Base-by-base conservation (phyloP, 2,888 invertebrate genomes). In the Acanthopleura granulata region DNA sequence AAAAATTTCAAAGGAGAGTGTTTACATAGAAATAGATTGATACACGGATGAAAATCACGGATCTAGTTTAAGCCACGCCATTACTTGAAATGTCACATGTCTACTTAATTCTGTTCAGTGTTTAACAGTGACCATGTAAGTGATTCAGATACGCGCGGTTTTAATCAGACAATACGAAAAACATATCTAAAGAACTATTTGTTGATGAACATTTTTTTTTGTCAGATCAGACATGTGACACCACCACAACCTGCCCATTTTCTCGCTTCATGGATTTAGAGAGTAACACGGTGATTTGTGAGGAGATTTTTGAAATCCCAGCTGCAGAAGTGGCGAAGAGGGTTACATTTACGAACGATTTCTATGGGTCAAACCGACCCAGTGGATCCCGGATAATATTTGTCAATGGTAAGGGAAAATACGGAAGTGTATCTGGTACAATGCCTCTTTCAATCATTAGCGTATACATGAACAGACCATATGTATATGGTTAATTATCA, bases 161-260 rank as follows among this genome's bases (percentile, higher is more conserved):
- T 40, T 40, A 40, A 40, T 40, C 40, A 40, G 9, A 40, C 9
- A 40, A 9, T 9, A 9, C 51, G n/a, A 18, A 6, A 57, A 3
- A 62, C 6, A 40, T 16, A 40, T 57, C 22, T 75, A 4, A 25
- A 57, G 12, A 57, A n/a, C n/a, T 74, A 25, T 22, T 16, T 29
- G 66, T 66, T 73, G 0, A 40, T 69, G 14, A 76, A 40, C 9
- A 6, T 9, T 6, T 40, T 6, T 40, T 40, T 40, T 40, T 3
- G 40, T 16, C 74, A 84, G 85, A 85, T 72, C 85, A 85, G 78
- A 83, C 85, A 0, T 85, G 85, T 77, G 82, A 85, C 40, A 75
- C 72, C 16, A 81, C 78, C 49, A 81, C 81, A 12, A 75, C 69
- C 22, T 85, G 85, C 74, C 81, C 81, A 25, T 79, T 83, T 72